Percentiles rank a stretch among this genome's conserved stretches.
Conservation (phyloP, 2,113 vertebrate species). For the Camelus bactrianus region DNA sequence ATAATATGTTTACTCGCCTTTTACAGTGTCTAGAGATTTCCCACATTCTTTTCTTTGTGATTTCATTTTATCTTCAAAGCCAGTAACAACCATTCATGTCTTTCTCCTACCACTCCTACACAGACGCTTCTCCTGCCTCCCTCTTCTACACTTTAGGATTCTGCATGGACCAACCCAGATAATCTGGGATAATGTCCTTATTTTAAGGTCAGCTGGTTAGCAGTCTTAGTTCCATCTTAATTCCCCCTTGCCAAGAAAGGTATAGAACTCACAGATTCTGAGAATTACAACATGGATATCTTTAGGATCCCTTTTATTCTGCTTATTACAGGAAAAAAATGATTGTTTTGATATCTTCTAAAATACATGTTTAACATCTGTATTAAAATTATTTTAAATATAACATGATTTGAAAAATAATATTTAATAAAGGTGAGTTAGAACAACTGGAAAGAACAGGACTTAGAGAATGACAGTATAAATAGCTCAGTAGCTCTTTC, state of each 20-base stretch:
- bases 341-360: background rate
- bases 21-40: background rate
- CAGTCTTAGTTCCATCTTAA: background rate
- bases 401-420: background rate
- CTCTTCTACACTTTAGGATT: background rate
- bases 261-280: background rate
- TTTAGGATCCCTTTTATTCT: background rate
- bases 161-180: background rate
- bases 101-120: background rate
- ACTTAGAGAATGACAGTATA: background rate
- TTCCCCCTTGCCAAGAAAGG: background rate
- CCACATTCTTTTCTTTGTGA: background rate
- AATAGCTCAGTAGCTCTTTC: background rate
- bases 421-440: background rate
- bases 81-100: too few species aligned
- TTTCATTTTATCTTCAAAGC: background rate
- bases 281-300: background rate
- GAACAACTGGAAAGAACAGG: background rate
- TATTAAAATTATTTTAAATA: background rate
- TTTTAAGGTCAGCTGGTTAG: background rate
- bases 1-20: background rate
- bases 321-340: background rate
- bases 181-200: background rate
- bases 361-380: background rate
- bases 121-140: background rate